Evolutionary conservation across 2,113 vertebrate species (phyloP).

Genomic region (Solea solea): DNA sequence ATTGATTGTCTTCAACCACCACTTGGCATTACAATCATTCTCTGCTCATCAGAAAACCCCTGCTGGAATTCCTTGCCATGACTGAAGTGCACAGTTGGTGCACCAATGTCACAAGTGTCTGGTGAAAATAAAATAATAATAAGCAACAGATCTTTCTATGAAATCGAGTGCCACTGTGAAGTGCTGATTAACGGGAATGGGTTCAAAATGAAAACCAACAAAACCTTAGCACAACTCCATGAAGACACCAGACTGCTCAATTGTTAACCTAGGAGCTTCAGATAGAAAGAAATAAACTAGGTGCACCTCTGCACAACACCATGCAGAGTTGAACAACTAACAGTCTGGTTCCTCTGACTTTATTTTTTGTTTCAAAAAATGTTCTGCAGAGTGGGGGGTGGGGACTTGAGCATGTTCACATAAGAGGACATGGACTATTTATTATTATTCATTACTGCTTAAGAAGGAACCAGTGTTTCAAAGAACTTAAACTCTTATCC

Average conservation of each 20-base stretch:
- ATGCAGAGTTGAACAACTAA: conserved; percentile 31
- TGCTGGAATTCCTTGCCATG: neutral
- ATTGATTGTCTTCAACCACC: conserved; percentile 10
- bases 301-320: conserved; percentile 18
- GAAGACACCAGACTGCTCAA: conserved; percentile 15
- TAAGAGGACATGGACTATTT: conserved; percentile 40
- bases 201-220: conserved; percentile 2
- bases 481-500: conserved; percentile 35
- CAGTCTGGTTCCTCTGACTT: conserved; percentile 23
- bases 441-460: conserved; percentile 39
- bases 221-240: conserved; percentile 5
- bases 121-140: conserved; percentile 8
- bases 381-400: neutral
- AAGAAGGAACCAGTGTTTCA: conserved; percentile 33
- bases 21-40: neutral
- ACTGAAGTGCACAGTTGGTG: neutral
- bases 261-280: conserved; percentile 13
- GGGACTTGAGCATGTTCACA: conserved; percentile 19
- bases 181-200: neutral
- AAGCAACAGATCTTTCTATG: neutral
- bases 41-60: conserved; percentile 3
- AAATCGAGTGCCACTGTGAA: conserved; percentile 6
- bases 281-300: conserved; percentile 3
- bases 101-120: neutral
- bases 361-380: neutral